A percentile compares a stretch with the other conserved stretches of the same genome.
Conservation (phyloP, 2,113 vertebrate species). For the Corydoras maculifer region DNA sequence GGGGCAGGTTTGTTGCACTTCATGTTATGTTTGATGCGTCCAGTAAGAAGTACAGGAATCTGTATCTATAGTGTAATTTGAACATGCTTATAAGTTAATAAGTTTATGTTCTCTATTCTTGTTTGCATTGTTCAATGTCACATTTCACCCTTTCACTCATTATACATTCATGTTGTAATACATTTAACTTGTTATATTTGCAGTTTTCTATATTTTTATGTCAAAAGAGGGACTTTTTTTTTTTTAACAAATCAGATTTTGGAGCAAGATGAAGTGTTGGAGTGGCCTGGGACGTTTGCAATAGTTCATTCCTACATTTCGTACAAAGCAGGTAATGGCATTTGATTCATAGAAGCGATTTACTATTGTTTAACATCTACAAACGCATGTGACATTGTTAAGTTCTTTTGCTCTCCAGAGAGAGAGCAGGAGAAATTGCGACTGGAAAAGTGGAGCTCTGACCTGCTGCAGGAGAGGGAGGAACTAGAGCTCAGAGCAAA, state of each 20-base stretch:
- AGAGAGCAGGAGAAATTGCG: conserved; percentile 88
- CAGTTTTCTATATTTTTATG: not conserved
- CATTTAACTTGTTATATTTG: not conserved
- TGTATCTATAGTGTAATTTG: not conserved
- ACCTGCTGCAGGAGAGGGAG: conserved; percentile 82
- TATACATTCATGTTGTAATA: conserved; percentile 9
- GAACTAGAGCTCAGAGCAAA: conserved; percentile 82
- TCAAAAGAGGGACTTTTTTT: conserved; percentile 18
- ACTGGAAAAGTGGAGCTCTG: conserved; percentile 82
- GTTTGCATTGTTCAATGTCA: conserved; percentile 20
- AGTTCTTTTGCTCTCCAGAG: conserved; percentile 52
- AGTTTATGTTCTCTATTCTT: not conserved
- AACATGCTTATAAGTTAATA: conserved; percentile 10
- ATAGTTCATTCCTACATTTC: conserved; percentile 91
- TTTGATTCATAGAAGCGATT: not conserved
- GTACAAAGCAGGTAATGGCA: conserved; percentile 80
- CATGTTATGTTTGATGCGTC: no score
- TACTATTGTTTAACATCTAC: no score
- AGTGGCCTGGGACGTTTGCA: conserved; percentile 85
- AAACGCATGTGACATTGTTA: not conserved
- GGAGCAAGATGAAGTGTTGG: conserved; percentile 85
- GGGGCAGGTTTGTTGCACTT: no score
- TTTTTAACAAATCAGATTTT: conserved; percentile 64
- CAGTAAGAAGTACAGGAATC: no score
- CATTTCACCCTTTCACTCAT: conserved; percentile 15